phyloP scores from a whole-genome alignment of 2,113 vertebrate species.

The Chaetodon trifascialis region DNA sequence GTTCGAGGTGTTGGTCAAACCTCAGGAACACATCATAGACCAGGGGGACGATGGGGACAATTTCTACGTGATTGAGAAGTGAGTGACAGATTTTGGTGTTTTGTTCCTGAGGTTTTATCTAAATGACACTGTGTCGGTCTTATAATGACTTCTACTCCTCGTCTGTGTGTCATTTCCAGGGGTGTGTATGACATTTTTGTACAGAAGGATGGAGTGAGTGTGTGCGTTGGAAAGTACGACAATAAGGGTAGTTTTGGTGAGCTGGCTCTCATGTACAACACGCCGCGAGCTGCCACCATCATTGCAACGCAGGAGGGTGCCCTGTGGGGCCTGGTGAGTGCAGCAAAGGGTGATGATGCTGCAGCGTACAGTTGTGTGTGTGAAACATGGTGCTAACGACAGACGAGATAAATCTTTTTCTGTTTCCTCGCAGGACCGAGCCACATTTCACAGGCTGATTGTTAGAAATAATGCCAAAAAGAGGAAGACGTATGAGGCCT shows the following conservation, averaged over 20 bases:
- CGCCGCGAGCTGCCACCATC: slow-evolving; percentile 95
- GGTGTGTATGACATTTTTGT: slow-evolving; percentile 94
- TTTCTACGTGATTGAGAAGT: slow-evolving; percentile 95
- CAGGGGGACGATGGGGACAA: slow-evolving; percentile 97
- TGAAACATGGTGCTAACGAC: neutral
- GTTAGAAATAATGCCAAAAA: slow-evolving; percentile 96
- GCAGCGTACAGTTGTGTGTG: neutral
- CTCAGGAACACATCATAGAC: slow-evolving; percentile 95
- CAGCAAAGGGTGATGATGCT: neutral
- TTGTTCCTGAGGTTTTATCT: neutral
- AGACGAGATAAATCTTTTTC: neutral
- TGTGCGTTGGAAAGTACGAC: slow-evolving; percentile 92
- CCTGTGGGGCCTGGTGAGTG: slow-evolving; percentile 95
- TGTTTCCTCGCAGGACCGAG: slow-evolving; percentile 87
- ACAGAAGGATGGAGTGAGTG: slow-evolving; percentile 85
- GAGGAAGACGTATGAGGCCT: slow-evolving; percentile 92
- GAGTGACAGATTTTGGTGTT: slow-evolving; percentile 22
- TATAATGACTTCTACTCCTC: neutral
- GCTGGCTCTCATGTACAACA: slow-evolving; percentile 98
- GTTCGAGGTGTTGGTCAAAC: slow-evolving; percentile 94
- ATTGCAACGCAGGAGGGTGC: slow-evolving; percentile 91
- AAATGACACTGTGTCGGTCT: neutral
- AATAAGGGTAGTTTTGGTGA: slow-evolving; percentile 97
- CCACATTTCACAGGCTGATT: slow-evolving; percentile 96
- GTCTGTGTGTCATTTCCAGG: slow-evolving; percentile 80